phyloP scores from a whole-genome alignment of 2,113 vertebrate species.

The Bettongia penicillata region DNA sequence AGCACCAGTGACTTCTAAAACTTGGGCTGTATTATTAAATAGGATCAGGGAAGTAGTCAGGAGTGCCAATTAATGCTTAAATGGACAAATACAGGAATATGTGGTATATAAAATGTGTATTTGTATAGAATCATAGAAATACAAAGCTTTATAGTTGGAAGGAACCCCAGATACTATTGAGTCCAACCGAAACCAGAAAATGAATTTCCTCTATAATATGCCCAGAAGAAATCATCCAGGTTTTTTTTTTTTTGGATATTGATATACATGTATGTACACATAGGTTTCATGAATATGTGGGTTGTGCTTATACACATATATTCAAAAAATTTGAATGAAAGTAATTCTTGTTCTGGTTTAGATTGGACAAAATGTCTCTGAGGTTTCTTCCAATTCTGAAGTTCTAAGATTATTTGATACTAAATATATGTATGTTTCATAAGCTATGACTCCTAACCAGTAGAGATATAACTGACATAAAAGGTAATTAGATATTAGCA shows the following conservation, averaged over 20 bases:
- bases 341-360: not conserved
- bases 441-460: not conserved
- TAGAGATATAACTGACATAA: not conserved
- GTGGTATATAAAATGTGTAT: not conserved
- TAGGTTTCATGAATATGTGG: not conserved
- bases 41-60: not conserved
- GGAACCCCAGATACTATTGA: not conserved
- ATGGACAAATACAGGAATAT: not conserved
- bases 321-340: not conserved
- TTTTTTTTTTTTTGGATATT: not conserved
- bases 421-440: not conserved
- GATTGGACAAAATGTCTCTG: not conserved
- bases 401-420: not conserved
- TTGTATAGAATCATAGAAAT: not conserved
- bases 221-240: not conserved
- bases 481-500: not conserved
- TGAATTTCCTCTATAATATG: not conserved
- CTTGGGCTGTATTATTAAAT: not conserved
- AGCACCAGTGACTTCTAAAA: not conserved
- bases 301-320: not conserved
- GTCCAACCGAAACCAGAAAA: not conserved
- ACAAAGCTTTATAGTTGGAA: not conserved
- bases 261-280: not conserved
- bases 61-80: not conserved
- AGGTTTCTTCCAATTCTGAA: not conserved